A percentile compares a stretch with the other conserved stretches of the same genome.
Conservation (phyloP, 2,113 vertebrate genomes). For the Macquaria ambigua region DNA sequence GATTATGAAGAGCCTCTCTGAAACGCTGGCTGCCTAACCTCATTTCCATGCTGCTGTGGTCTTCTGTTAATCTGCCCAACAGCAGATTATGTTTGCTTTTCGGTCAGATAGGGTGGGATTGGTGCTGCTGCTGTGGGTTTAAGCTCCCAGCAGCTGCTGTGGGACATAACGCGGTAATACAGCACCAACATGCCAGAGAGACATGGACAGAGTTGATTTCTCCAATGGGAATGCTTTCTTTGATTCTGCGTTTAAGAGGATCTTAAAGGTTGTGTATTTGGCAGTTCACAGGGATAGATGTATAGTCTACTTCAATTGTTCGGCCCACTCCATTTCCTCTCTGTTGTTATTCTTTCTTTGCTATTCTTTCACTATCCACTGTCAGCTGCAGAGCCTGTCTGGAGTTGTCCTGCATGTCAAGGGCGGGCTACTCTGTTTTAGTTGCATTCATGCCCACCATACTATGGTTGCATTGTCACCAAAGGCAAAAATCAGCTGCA, state of each 20-base stretch:
- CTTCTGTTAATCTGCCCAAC: constrained; percentile 74
- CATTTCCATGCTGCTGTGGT: constrained; percentile 73
- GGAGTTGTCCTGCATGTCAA: not conserved
- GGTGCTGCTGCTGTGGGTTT: constrained; percentile 48
- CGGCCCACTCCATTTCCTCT: too few species aligned
- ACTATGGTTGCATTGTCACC: not conserved
- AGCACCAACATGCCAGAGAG: not conserved
- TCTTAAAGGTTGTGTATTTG: not conserved
- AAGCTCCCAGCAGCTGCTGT: constrained; percentile 56
- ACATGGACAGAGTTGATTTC: not conserved
- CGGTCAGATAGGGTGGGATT: constrained; percentile 44
- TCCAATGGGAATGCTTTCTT: not conserved
- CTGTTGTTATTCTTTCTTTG: not conserved
- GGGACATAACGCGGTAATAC: constrained; percentile 17
- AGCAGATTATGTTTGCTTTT: constrained; percentile 74
- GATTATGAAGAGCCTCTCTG: constrained; percentile 65
- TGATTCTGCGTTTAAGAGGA: not conserved
- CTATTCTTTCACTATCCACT: not conserved
- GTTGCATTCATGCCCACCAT: not conserved
- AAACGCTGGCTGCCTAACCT: constrained; percentile 71
- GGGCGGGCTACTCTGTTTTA: not conserved
- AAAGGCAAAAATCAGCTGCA: not conserved
- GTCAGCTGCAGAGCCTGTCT: not conserved
- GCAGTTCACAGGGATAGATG: not conserved
- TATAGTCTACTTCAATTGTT: not conserved